A percentile compares a stretch with the other conserved stretches of the same genome.
Evolutionary conservation across 2,888 invertebrate genomes (phyloP).

Genomic region (Callyntrura sp.): DNA sequence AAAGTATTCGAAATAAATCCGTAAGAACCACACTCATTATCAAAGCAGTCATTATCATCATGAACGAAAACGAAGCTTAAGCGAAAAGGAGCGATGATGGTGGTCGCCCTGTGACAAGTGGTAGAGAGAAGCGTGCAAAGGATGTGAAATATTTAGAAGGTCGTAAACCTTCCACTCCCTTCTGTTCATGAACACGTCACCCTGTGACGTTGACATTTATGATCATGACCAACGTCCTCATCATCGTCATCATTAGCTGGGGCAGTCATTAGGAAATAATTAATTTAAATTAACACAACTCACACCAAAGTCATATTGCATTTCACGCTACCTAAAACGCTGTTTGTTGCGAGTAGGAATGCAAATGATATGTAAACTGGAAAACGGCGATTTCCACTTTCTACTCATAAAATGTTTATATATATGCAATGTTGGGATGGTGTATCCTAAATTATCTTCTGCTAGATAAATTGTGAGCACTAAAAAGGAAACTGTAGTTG

Average conservation of each 20-base stretch:
- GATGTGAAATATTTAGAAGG: neutral
- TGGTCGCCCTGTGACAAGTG: neutral
- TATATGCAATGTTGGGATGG: no score
- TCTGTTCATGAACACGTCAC: neutral
- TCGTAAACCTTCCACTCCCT: conserved; percentile 1
- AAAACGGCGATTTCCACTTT: neutral
- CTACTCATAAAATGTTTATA: no score
- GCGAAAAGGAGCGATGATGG: neutral
- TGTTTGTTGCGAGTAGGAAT: neutral
- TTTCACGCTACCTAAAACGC: no score
- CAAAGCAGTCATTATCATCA: conserved; percentile 37
- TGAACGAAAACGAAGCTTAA: neutral
- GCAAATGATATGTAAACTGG: neutral
- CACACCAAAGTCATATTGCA: no score
- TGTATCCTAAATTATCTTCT: no score
- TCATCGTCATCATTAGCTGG: conserved; percentile 13
- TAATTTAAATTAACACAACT: conserved; percentile 53
- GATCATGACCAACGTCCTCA: conserved; percentile 16
- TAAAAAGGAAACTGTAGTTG: no score
- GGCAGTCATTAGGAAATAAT: conserved; percentile 67
- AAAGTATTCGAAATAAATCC: conserved; percentile 17
- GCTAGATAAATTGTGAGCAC: no score
- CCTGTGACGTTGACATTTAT: conserved; percentile 4
- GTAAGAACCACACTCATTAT: neutral
- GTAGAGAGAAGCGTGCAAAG: neutral